A percentile compares a stretch with the other conserved stretches of the same genome.
These are phyloP conservation scores for Julus scanicus DNA, from an alignment of 2,888 invertebrate species.

Conservation along the genomic window DNA sequence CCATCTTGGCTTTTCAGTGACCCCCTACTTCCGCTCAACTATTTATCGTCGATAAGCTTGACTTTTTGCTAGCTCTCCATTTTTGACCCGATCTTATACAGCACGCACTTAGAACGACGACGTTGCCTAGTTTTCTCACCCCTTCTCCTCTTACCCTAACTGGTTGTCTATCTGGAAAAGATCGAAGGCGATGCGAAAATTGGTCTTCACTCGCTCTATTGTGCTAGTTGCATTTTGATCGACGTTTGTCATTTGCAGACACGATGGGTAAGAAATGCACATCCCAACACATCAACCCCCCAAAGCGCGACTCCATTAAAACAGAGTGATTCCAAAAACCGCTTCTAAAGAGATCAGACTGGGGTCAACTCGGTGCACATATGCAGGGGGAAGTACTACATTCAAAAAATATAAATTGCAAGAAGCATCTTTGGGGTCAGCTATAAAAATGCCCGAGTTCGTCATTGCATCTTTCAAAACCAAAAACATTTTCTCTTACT, in stretches of 20 bases:
- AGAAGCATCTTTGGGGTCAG: too few relatives aligned
- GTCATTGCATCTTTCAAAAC: too few relatives aligned
- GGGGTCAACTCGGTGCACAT: conserved; percentile 5
- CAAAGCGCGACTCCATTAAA: not conserved
- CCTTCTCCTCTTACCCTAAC: not conserved
- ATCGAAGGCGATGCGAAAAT: not conserved
- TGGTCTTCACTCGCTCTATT: not conserved
- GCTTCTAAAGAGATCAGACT: not conserved
- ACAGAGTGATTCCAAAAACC: not conserved
- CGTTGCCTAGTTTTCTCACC: not conserved
- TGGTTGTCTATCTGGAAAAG: not conserved
- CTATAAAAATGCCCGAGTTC: too few relatives aligned
- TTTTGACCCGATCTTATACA: not conserved
- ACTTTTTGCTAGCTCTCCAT: not conserved
- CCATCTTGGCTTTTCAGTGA: not conserved
- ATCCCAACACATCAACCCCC: not conserved
- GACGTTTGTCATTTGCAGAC: not conserved
- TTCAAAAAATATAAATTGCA: too few relatives aligned
- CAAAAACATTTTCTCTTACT: too few relatives aligned
- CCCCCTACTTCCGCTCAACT: not conserved
- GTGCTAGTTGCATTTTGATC: not conserved
- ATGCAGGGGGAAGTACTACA: too few relatives aligned
- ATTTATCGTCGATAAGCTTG: not conserved
- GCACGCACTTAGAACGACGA: not conserved
- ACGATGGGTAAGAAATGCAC: not conserved